Conservation (phyloP, 1,140 invertebrate genomes). For the Phthorimaea operculella region DNA sequence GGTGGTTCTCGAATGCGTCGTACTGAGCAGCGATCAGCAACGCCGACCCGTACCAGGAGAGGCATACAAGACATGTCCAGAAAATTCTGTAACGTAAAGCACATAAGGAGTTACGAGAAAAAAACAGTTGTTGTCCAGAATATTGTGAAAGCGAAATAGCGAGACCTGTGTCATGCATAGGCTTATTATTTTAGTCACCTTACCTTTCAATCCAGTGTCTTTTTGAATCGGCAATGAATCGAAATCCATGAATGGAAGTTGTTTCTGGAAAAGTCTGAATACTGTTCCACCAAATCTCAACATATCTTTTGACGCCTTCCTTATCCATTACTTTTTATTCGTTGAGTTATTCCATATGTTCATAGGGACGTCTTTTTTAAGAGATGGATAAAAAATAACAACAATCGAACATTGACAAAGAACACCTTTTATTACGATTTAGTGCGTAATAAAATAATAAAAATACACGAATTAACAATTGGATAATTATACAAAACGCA, state of each 20-base stretch:
- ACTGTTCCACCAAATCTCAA: slow-evolving; percentile 55
- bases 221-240: slow-evolving; percentile 67
- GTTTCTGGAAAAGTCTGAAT: slow-evolving; percentile 54
- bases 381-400: neutral
- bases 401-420: neutral
- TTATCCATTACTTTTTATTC: slow-evolving; percentile 11
- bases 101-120: too few relatives aligned
- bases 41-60: slow-evolving; percentile 73
- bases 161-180: too few relatives aligned
- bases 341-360: too few relatives aligned
- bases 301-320: slow-evolving; percentile 29
- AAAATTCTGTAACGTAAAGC: slow-evolving; percentile 63
- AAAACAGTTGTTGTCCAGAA: too few relatives aligned
- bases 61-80: slow-evolving; percentile 71
- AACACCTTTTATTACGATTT: neutral
- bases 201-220: slow-evolving; percentile 68
- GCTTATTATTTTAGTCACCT: too few relatives aligned
- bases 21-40: slow-evolving; percentile 71
- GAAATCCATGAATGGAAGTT: slow-evolving; percentile 69
- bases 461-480: too few relatives aligned
- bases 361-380: neutral
- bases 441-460: neutral
- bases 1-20: slow-evolving; percentile 69
- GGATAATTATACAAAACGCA: too few relatives aligned
- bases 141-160: too few relatives aligned